Base-by-base conservation (phyloP, 2,113 vertebrate genomes). In the Suricata suricatta region DNA sequence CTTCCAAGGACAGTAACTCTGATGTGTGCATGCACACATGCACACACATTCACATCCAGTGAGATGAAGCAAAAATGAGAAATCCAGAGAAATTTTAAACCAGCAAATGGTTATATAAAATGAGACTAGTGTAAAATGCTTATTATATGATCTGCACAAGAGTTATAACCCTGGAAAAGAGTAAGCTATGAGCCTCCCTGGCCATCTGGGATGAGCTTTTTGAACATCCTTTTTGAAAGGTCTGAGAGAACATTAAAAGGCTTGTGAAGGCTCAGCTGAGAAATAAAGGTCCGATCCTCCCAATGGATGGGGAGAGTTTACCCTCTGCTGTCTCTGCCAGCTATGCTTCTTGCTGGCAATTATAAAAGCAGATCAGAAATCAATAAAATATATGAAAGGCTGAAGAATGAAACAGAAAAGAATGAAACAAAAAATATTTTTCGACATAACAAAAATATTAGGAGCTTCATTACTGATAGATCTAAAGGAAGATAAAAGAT, bases 291-390 rank as follows among this genome's bases (percentile, higher is more conserved):
- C 54, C 21, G 2, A 21, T 68, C 0, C 23, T 8, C 19, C 33
- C 57, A 3, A 47, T n/a, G 87, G 25, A n/a, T 5, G 2, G 41
- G 31, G 38, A 50, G 3, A 23, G 6, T 27, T 47, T n/a, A 35
- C 31, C 64, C 29, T 74, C 47, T 57, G 2, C 33, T 66, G 4
- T 60, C 50, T 82, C n/a, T 29, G 33, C 27, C 16, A 47, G 13
- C 23, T 52, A 5, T 86, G 57, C 33, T 47, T 74, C 17, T 90
- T 83, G 17, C 47, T 94, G 19, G 25, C 25, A 63, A 80, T 47
- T n/a, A 90, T n/a, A 84, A 90, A 88, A 90, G 54, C 69, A 93
- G 74, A 74, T 57, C 17, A 90, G 29, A 84, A 87, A 93, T 80
- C 71, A 72, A 71, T 66, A 89, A 89, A 82, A 64, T 54, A 79